Evolutionary conservation across 2,888 invertebrate genomes (phyloP).

Genomic region (Schrankia costaestrigalis): DNA sequence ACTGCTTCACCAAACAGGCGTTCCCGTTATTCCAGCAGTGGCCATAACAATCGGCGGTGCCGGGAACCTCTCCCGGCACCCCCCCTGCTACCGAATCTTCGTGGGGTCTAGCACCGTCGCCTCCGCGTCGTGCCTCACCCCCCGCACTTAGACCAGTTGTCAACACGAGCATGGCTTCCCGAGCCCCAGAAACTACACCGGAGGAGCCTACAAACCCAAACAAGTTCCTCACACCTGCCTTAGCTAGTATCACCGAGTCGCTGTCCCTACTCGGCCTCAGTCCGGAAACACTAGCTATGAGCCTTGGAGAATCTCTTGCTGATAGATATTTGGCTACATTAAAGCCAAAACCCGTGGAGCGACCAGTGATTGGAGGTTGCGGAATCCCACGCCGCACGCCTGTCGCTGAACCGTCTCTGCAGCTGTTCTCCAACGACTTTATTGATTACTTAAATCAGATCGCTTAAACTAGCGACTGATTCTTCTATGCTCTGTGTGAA

Average conservation of each 20-base stretch:
- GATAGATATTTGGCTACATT: constrained; percentile 69
- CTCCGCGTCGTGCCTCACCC: constrained; percentile 68
- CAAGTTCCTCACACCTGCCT: constrained; percentile 54
- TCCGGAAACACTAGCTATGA: constrained; percentile 69
- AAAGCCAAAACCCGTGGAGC: constrained; percentile 57
- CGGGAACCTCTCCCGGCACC: constrained; percentile 81
- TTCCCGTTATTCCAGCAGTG: constrained; percentile 86
- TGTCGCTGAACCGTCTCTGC: constrained; percentile 63
- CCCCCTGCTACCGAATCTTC: constrained; percentile 57
- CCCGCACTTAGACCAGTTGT: constrained; percentile 72
- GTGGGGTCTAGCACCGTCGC: constrained; percentile 64
- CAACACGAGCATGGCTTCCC: constrained; percentile 75
- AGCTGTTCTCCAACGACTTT: constrained; percentile 83
- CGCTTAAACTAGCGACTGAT: constrained; percentile 54
- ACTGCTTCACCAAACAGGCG: constrained; percentile 90
- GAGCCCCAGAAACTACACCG: constrained; percentile 44
- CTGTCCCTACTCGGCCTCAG: constrained; percentile 67
- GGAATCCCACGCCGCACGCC: constrained; percentile 49
- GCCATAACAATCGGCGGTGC: constrained; percentile 93
- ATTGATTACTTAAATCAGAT: constrained; percentile 83
- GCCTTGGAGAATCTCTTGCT: constrained; percentile 71
- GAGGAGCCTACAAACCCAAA: constrained; percentile 47
- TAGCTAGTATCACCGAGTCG: constrained; percentile 69
- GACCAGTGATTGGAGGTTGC: constrained; percentile 45
- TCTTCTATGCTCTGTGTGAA: constrained; percentile 4